These are phyloP conservation scores for Odocoileus virginianus DNA, from an alignment of 2,113 vertebrate genomes.

Conservation along the genomic window DNA sequence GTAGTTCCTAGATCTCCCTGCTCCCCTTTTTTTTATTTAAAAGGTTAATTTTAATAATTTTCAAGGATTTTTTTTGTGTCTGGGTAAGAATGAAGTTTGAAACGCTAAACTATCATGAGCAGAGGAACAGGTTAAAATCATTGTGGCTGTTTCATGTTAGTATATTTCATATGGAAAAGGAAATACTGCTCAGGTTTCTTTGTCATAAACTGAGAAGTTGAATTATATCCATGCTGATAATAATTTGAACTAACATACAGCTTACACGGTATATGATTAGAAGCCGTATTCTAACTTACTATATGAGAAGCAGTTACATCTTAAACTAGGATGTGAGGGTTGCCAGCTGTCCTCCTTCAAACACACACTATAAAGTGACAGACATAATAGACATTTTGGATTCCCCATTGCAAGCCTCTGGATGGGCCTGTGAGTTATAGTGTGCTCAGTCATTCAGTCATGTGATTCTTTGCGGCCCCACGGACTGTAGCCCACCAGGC, in stretches of 20 bases:
- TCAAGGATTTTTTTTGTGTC: neutral
- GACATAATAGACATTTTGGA: neutral
- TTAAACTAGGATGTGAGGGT: neutral
- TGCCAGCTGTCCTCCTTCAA: neutral
- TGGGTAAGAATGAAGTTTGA: slow-evolving; percentile 2
- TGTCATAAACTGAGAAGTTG: neutral
- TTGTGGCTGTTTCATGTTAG: neutral
- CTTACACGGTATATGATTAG: neutral
- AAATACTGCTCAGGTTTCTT: slow-evolving; percentile 20
- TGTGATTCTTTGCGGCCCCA: neutral
- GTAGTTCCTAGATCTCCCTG: neutral
- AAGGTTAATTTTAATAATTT: neutral
- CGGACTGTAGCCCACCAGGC: neutral
- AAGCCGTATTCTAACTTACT: neutral
- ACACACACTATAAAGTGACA: neutral
- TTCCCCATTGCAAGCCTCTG: neutral
- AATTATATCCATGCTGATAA: neutral
- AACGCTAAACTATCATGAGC: neutral
- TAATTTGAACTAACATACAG: neutral
- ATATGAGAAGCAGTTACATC: neutral
- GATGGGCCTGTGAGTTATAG: neutral
- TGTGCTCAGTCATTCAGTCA: neutral
- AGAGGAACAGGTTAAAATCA: neutral
- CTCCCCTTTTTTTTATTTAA: neutral
- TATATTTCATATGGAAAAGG: neutral